Evolutionary conservation across 2,797 vertebrate species (phyloP), one percentile per base, ranked within the genome.

Genomic region (Erethizon dorsatum): DNA sequence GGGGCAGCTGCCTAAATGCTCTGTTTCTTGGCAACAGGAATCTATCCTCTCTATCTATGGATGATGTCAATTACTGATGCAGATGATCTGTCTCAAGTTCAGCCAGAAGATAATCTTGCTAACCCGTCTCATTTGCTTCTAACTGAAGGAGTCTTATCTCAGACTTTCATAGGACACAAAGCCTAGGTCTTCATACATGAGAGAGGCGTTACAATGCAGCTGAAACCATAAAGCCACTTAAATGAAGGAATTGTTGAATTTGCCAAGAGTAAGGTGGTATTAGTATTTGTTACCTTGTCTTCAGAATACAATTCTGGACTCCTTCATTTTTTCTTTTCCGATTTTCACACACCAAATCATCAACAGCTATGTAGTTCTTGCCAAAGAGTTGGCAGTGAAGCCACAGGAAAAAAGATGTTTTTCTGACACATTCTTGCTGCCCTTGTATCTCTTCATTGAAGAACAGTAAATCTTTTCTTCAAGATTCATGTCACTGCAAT

Each of bases 41-140:
- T 56, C 17, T 14, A 50, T 41, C 3, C 15, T 86, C 26, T 96
- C 59, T 57, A 33, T 89, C 57, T 91, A 37, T 14, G 75, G 69
- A 47, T 8, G 69, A 56, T 63, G 77, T 41, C 61, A 61, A 33
- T 83, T 78, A 91, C 31, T 11, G 37, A 90, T 69, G 56, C 37
- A 80, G 86, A 95, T 1, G 1, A 77, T 45, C 69, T 87, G 26
- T 75, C 63, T 91, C 54, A 80, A 73, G 11, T 95, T 91, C 47
- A 65, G 54, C 57, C 80, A 82, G 88, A 90, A 92, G 24, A 24
- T 52, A 6, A 69, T 71, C 83, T 83, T 28, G 41, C 83, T 71
- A 90, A 69, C 20, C 28, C 33, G 1, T 59, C 20, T 84, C 80
- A 31, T 52, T 90, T 92, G 24, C 75, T 47, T 31, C 2, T n/a